Base-by-base conservation (phyloP, 2,797 vertebrate genomes). In the Artibeus jamaicensis region DNA sequence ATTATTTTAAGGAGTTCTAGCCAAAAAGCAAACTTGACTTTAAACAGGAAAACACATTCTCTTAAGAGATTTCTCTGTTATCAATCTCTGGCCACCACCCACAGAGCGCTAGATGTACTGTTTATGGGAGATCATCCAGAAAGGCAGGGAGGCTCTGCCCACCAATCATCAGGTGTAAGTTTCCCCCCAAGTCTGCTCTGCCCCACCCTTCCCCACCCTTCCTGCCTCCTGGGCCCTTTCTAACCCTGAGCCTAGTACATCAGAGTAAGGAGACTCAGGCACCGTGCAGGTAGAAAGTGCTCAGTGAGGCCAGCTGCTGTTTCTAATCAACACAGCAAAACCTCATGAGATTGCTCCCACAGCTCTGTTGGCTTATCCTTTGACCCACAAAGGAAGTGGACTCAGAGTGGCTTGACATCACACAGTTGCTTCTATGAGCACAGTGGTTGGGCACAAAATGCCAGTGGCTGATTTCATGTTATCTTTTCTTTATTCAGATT, bases 61-160 rank as follows among this genome's bases (percentile, higher is more conserved):
- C 15, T 81, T 14, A 81, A 93, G 91, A 93, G 37, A 67, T 37
- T 37, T 96, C 59, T 86, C 65, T 91, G 42, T 77, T 94, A 85
- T n/a, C 57, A 39, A 14, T 50, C 39, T 68, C 74, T 53, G 34
- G 11, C 12, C 53, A 82, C 22, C 53, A 85, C 24, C 10, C 29
- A 50, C 65, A 81, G 9, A 71, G 67, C 68, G 3, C 24, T 16
- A 77, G 16, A 32, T 22, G 24, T 15, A 18, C 34, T 37, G 12
- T 32, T 82, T 9, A 4, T 2, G n/a, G 57, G 37, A 65, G 53
- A 21, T 32, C 65, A 34, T 57, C 57, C 68, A 79, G 90, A 22
- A 85, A 59, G 59, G 65, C n/a, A 6, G 34, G 0, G 24, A 46
- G 48, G 42, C n/a, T 39, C 5, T 21, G 67, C 29, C 3, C 29